phyloP scores from a whole-genome alignment of 2,888 invertebrate genomes.

The Schrankia costaestrigalis region DNA sequence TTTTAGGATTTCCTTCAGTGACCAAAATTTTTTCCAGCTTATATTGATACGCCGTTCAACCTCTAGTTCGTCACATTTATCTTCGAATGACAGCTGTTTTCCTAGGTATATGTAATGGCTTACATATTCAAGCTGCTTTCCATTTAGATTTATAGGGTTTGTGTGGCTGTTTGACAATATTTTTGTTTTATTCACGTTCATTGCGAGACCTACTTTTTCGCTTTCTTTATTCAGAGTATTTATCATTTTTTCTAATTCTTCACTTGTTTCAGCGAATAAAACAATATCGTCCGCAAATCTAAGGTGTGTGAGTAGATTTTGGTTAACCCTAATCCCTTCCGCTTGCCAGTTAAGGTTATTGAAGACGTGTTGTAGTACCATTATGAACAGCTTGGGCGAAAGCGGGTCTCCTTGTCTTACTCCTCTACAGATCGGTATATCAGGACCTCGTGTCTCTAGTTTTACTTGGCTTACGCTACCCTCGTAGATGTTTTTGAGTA shows the following conservation, averaged over 20 bases:
- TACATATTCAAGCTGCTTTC: slow-evolving; percentile 4
- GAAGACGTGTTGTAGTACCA: slow-evolving; percentile 1
- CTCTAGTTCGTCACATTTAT: slow-evolving; percentile 5
- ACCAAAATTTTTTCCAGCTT: slow-evolving; percentile 9
- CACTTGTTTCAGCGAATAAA: slow-evolving; percentile 8
- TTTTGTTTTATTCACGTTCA: too few relatives aligned
- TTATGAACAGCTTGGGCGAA: slow-evolving; percentile 2
- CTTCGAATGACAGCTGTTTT: slow-evolving; percentile 7
- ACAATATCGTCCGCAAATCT: slow-evolving; percentile 16
- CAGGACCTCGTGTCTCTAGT: slow-evolving; percentile 8
- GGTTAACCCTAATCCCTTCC: neutral
- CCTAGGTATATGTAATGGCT: slow-evolving; percentile 6
- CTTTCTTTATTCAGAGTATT: slow-evolving; percentile 5
- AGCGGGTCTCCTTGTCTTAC: slow-evolving; percentile 11
- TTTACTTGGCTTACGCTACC: slow-evolving; percentile 5
- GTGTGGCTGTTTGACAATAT: neutral
- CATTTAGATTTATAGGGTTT: neutral
- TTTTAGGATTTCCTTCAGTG: slow-evolving; percentile 4
- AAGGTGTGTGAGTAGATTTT: slow-evolving; percentile 2
- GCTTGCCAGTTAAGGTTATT: neutral
- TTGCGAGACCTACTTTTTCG: slow-evolving; percentile 10
- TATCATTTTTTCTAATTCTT: slow-evolving; percentile 11
- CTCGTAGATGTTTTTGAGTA: slow-evolving; percentile 10
- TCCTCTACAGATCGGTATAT: slow-evolving; percentile 7
- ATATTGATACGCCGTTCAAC: slow-evolving; percentile 7